These are phyloP conservation scores for Drosophila recens DNA, from an alignment of 2,888 invertebrate species.

Conservation along the genomic window DNA sequence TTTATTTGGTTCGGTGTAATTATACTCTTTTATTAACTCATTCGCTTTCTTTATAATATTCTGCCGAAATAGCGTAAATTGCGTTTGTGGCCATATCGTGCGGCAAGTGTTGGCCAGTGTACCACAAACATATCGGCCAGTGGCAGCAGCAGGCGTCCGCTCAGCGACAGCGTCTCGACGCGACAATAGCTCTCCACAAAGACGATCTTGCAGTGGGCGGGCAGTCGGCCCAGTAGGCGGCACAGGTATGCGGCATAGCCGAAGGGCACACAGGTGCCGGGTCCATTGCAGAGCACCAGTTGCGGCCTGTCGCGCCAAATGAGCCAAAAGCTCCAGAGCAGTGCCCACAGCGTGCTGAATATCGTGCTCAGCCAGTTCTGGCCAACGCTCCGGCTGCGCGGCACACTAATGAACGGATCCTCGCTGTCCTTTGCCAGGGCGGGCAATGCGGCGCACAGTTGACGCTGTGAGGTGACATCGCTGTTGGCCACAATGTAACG, in stretches of 20 bases:
- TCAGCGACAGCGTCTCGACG: constrained; percentile 94
- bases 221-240: constrained; percentile 88
- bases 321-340: constrained; percentile 89
- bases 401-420: constrained; percentile 87
- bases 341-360: constrained; percentile 91
- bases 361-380: constrained; percentile 94
- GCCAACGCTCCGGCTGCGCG: constrained; percentile 94
- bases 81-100: constrained; percentile 56
- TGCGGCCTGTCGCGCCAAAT: constrained; percentile 91
- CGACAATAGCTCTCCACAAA: constrained; percentile 98
- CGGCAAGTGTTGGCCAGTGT: constrained; percentile 93
- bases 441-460: constrained; percentile 84
- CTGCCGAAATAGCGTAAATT: constrained; percentile 92
- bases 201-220: constrained; percentile 89
- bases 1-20: background rate
- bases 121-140: constrained; percentile 95
- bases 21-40: constrained; percentile 2
- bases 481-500: constrained; percentile 92
- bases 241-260: constrained; percentile 92
- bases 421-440: constrained; percentile 85
- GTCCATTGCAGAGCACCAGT: constrained; percentile 96
- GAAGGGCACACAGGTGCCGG: constrained; percentile 97
- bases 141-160: constrained; percentile 93
- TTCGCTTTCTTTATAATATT: constrained; percentile 86
- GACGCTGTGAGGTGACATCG: constrained; percentile 92